phyloP scores from a whole-genome alignment of 2,888 invertebrate species.

The Mythimna loreyi region DNA sequence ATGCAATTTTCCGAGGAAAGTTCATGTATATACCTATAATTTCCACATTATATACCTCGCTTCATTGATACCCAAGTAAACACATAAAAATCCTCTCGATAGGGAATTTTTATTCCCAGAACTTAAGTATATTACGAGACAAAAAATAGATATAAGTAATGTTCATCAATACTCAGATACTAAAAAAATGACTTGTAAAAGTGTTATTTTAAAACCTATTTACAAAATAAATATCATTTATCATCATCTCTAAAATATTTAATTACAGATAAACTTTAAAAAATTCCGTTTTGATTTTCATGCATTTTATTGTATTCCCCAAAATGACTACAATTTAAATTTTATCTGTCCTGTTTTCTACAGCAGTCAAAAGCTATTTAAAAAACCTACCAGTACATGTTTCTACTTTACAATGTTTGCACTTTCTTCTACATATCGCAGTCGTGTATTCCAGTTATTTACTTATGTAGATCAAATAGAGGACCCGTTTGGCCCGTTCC shows the following conservation, averaged over 20 bases:
- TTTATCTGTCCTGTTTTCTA: not conserved
- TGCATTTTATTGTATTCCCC: not conserved
- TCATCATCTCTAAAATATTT: too few relatives aligned
- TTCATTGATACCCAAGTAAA: not conserved
- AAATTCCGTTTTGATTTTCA: not conserved
- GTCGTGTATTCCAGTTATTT: slow-evolving; percentile 53
- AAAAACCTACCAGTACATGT: not conserved
- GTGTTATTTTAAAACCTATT: too few relatives aligned
- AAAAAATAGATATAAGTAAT: too few relatives aligned
- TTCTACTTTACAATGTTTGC: slow-evolving; percentile 30
- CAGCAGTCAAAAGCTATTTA: not conserved
- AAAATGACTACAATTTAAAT: not conserved
- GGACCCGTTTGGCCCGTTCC: slow-evolving; percentile 53
- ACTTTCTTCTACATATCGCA: slow-evolving; percentile 49
- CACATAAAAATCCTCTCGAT: not conserved
- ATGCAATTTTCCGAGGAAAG: too few relatives aligned
- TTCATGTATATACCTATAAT: too few relatives aligned
- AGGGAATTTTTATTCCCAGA: not conserved
- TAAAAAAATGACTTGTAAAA: too few relatives aligned
- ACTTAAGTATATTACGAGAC: too few relatives aligned
- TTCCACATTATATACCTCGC: not conserved
- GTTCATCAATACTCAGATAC: too few relatives aligned
- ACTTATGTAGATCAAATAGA: slow-evolving; percentile 60
- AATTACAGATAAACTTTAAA: not conserved
- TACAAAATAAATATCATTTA: too few relatives aligned